Conservation (phyloP, 2,888 invertebrate genomes). For the Bruchidius siliquastri region DNA sequence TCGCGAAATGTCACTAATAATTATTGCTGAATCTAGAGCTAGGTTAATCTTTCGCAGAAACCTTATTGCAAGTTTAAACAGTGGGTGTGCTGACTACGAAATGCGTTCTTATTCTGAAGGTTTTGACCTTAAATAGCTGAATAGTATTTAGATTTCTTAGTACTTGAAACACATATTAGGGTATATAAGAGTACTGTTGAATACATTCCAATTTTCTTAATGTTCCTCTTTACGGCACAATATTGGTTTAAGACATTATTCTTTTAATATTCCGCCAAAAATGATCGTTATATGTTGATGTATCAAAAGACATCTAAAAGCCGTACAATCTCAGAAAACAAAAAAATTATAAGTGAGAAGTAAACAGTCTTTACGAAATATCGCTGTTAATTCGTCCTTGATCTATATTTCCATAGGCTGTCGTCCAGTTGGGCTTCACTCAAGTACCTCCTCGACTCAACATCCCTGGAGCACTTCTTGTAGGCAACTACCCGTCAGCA, state of each 20-base stretch:
- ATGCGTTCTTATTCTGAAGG: background rate
- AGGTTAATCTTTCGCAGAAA: background rate
- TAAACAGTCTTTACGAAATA: no score
- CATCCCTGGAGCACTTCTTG: constrained; percentile 61
- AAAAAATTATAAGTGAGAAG: no score
- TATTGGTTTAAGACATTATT: no score
- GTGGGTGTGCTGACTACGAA: background rate
- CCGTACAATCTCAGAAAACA: no score
- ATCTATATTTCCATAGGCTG: background rate
- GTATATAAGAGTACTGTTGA: background rate
- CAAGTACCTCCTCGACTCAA: constrained; percentile 61
- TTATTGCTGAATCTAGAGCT: background rate
- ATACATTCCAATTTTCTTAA: no score
- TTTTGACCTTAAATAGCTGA: background rate
- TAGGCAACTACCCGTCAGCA: constrained; percentile 44
- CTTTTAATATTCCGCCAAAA: no score
- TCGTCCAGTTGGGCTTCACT: constrained; percentile 30
- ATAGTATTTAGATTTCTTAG: background rate
- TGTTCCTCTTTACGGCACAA: no score
- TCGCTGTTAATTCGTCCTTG: background rate
- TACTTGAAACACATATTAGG: background rate
- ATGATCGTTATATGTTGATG: no score
- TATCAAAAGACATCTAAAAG: no score
- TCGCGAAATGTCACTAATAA: background rate
- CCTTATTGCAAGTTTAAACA: background rate